Conservation (phyloP, 2,113 vertebrate species). For the Scortum barcoo region DNA sequence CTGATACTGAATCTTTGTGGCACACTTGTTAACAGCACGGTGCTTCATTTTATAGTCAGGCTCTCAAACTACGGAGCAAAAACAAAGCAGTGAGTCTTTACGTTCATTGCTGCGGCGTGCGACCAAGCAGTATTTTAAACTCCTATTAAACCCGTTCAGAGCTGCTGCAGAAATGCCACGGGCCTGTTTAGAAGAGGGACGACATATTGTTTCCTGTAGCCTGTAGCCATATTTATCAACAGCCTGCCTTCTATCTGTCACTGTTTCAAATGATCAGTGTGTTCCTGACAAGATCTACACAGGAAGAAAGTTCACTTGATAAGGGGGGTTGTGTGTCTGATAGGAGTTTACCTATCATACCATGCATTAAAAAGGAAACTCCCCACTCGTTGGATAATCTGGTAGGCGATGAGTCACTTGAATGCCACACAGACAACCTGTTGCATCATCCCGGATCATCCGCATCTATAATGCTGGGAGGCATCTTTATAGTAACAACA, state of each 20-base stretch:
- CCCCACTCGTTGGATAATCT: background rate
- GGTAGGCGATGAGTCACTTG: background rate
- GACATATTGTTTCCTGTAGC: slow-evolving; percentile 13
- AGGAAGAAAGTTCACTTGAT: slow-evolving; percentile 36
- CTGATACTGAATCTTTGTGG: slow-evolving; percentile 2
- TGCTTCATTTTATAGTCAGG: background rate
- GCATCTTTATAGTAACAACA: background rate
- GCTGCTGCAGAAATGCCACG: slow-evolving; percentile 24
- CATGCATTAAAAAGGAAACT: background rate
- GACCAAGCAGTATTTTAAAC: slow-evolving; percentile 4
- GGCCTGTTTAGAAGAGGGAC: background rate
- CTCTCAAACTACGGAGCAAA: background rate
- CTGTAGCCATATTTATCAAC: slow-evolving; percentile 9
- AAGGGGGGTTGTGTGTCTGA: background rate
- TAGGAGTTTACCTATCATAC: background rate
- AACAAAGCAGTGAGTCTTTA: background rate
- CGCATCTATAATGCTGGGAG: background rate
- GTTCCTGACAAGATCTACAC: background rate
- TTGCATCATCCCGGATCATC: background rate
- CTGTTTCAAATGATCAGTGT: background rate
- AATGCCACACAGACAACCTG: background rate
- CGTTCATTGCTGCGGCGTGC: background rate
- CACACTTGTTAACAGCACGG: background rate
- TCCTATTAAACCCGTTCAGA: slow-evolving; percentile 1
- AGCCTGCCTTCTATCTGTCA: background rate